Conservation (phyloP, 53 echinoderm and acorn worm species). For the Stichopus horrens region DNA sequence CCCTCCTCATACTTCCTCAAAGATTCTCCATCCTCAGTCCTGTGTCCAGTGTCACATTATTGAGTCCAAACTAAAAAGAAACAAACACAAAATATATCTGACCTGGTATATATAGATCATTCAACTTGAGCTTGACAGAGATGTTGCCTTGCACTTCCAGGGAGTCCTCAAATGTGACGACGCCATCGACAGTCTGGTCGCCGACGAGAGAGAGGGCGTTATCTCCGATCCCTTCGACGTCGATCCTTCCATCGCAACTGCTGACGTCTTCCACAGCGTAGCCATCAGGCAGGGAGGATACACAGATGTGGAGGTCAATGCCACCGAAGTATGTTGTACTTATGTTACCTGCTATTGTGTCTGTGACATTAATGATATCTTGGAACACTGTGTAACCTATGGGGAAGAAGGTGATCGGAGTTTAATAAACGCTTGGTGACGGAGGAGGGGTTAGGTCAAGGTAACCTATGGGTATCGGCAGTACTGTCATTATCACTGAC, state of each 20-base stretch:
- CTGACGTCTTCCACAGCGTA: not conserved
- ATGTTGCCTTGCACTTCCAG: constrained; percentile 5
- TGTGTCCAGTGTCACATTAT: too few species aligned
- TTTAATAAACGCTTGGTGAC: too few species aligned
- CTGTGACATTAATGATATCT: not conserved
- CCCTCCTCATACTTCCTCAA: too few species aligned
- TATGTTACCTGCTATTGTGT: constrained; percentile 18
- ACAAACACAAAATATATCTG: not conserved
- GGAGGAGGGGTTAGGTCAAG: too few species aligned
- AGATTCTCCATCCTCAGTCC: too few species aligned
- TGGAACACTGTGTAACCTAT: constrained; percentile 42
- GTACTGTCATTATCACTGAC: too few species aligned
- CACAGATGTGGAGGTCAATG: not conserved
- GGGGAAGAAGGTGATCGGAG: not conserved
- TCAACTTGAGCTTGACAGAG: not conserved
- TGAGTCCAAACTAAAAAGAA: not conserved
- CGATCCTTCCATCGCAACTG: constrained; percentile 9
- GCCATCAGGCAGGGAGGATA: not conserved
- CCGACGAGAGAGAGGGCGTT: constrained; percentile 8
- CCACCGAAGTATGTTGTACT: constrained; percentile 28
- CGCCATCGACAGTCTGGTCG: constrained; percentile 4
- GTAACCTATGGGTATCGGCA: too few species aligned
- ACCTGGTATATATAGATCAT: constrained; percentile 35
- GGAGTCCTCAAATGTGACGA: not conserved
- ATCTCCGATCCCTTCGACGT: not conserved